A percentile compares a stretch with the other conserved stretches of the same genome.
Evolutionary conservation across 92 coral and sea anemone species (phyloP).

Genomic region (Siderastrea radians): DNA sequence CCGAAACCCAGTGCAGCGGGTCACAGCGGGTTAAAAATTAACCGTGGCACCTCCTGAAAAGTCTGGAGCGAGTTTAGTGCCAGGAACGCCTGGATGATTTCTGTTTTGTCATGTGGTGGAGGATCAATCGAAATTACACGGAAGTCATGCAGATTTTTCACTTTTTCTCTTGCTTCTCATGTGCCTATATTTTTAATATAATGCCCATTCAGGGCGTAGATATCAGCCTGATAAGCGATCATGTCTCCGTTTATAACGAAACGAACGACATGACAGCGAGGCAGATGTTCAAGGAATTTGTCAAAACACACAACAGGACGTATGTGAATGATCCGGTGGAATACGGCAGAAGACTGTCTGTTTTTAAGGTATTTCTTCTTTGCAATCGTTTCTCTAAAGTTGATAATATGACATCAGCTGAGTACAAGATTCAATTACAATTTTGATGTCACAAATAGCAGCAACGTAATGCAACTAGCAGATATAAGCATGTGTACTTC

Average conservation of each 20-base stretch:
- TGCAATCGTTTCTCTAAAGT: not conserved
- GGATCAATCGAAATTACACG: not conserved
- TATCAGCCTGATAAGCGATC: not conserved
- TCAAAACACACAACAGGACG: slow-evolving; percentile 69
- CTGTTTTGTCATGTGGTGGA: not conserved
- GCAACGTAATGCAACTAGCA: no score
- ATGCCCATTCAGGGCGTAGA: not conserved
- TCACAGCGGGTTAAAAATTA: no score
- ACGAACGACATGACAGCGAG: slow-evolving; percentile 12
- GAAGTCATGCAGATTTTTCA: not conserved
- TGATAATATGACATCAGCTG: not conserved
- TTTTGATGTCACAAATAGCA: no score
- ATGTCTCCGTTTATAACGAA: not conserved
- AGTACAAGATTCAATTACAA: no score
- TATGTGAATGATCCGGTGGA: slow-evolving; percentile 84
- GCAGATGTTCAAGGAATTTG: slow-evolving; percentile 75
- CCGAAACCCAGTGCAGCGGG: no score
- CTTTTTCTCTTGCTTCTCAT: not conserved
- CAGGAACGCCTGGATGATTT: slow-evolving; percentile 5
- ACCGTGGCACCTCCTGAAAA: no score
- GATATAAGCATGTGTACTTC: no score
- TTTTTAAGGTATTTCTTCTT: slow-evolving; percentile 72
- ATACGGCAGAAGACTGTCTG: slow-evolving; percentile 69
- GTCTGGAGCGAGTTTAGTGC: no score
- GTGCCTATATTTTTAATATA: not conserved